Evolutionary conservation across 2,797 vertebrate genomes (phyloP).

Genomic region (Todus mexicanus): DNA sequence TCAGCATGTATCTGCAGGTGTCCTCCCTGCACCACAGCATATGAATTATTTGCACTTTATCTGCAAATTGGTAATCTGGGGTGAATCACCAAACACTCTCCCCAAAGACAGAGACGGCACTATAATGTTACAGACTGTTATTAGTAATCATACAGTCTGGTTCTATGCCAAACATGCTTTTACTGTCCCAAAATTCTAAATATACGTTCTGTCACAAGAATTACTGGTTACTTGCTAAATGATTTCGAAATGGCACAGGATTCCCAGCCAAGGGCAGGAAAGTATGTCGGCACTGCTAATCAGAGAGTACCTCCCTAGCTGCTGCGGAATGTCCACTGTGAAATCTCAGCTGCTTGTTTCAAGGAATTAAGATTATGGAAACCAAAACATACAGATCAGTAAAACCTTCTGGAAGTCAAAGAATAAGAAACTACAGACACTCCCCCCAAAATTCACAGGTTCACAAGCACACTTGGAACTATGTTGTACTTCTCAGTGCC

Average conservation of each 20-base stretch:
- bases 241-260: background rate
- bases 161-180: background rate
- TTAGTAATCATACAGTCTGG: background rate
- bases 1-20: background rate
- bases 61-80: background rate
- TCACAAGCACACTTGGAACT: background rate
- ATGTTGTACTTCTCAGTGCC: background rate
- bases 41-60: background rate
- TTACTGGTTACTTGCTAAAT: background rate
- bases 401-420: background rate
- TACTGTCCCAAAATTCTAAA: background rate
- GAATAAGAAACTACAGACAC: background rate
- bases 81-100: background rate
- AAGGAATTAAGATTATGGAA: background rate
- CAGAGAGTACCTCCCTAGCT: background rate
- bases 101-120: background rate
- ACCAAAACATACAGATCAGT: background rate
- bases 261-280: background rate
- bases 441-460: background rate
- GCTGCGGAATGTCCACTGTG: background rate
- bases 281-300: background rate
- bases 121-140: background rate
- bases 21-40: background rate
- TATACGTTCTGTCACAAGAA: background rate
- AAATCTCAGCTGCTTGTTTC: background rate